Evolutionary conservation across 2,888 invertebrate species (phyloP), one percentile per base, ranked within the genome.

Genomic region (Trachelus iudaicus): DNA sequence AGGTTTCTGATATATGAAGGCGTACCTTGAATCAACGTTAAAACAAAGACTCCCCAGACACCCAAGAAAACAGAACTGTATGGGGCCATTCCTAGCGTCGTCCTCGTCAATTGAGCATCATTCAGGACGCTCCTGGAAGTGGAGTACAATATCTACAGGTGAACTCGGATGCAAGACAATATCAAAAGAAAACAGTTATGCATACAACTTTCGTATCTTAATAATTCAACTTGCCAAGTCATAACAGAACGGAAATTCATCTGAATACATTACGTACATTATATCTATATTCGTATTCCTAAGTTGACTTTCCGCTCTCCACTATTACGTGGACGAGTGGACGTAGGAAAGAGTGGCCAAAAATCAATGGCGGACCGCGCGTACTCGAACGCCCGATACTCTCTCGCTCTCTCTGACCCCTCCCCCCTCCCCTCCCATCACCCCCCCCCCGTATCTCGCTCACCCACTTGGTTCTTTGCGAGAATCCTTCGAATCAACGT

Each of bases 61-160:
- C 90, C 89, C 84, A 91, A 87, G 87, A 91, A 90, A 84, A 90
- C 87, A 83, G 91, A 89, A 86, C 87, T 90, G 88, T 88, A 89
- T 81, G 88, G 87, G 85, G 90, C 90, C 91, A 91, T 91, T 88
- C 88, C 89, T 87, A 87, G 85, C 87, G 85, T 83, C 85, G 83
- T 82, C 83, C 86, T 87, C 86, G 88, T 90, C 88, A 89, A 90
- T 90, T 89, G 85, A 85, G 85, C 90, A 89, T 90, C 87, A 89
- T 90, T 88, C 85, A 85, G 81, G 80, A 83, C 80, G 85, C 82
- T 86, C 82, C 90, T 90, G 85, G 75, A 83, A 82, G 71, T 34
- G 15, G 31, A 15, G 12, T 71, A 80, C 34, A 79, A 76, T 13
- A 56, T 56, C 56, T 56, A 56, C 56, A 56, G 23, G 56, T 23